Percentiles rank a stretch among this genome's conserved stretches.
Evolutionary conservation across 2,888 invertebrate genomes (phyloP).

Genomic region (Theristus sp.): DNA sequence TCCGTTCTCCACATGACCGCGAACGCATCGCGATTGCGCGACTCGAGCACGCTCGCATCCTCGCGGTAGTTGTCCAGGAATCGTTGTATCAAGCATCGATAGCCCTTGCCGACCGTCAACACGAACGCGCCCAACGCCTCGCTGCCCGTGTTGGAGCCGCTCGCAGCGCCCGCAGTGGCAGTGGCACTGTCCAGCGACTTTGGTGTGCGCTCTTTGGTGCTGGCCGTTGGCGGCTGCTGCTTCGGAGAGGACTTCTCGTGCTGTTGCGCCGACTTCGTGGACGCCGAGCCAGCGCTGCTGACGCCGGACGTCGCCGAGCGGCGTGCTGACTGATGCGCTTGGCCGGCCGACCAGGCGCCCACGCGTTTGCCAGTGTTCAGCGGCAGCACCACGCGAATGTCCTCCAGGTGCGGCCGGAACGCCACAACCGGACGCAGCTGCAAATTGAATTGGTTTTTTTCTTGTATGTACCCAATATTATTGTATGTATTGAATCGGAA

Average conservation of each 20-base stretch:
- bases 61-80: slow-evolving; percentile 13
- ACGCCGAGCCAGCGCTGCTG: neutral
- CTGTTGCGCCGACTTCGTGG: no score
- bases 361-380: slow-evolving; percentile 8
- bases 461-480: no score
- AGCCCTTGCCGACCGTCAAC: slow-evolving; percentile 51
- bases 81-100: slow-evolving; percentile 47
- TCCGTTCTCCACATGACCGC: slow-evolving; percentile 53
- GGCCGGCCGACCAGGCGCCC: neutral
- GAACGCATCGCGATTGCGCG: slow-evolving; percentile 39
- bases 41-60: slow-evolving; percentile 19
- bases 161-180: neutral
- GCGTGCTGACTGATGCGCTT: no score
- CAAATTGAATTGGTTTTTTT: neutral
- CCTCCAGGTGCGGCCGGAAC: slow-evolving; percentile 72
- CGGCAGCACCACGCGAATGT: slow-evolving; percentile 41
- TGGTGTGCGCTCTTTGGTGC: neutral
- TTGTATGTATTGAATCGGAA: no score
- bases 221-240: no score
- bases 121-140: neutral
- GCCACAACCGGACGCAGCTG: slow-evolving; percentile 61
- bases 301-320: no score
- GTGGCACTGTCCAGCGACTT: neutral
- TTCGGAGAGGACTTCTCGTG: no score
- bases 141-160: neutral